A percentile compares a stretch with the other conserved stretches of the same genome.
Evolutionary conservation across 2,797 vertebrate genomes (phyloP).

Genomic region (Ceyx erithaca): DNA sequence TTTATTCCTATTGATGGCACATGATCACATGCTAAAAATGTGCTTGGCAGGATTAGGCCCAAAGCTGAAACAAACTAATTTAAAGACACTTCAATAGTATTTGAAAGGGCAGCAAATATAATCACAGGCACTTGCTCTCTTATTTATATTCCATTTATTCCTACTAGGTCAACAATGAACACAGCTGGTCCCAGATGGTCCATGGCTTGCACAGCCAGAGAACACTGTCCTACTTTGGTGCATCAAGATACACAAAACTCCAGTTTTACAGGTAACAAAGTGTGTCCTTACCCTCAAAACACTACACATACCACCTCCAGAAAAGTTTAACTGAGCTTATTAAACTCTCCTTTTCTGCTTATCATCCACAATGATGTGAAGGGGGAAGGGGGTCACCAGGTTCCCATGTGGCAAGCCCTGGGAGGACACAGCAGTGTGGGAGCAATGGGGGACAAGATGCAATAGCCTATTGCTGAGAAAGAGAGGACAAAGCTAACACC

Average conservation of each 20-base stretch:
- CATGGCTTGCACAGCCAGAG: background rate
- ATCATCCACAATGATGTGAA: background rate
- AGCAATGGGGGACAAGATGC: background rate
- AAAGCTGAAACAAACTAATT: background rate
- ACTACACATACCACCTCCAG: background rate
- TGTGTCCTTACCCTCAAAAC: background rate
- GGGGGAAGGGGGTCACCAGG: no score
- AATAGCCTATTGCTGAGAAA: background rate
- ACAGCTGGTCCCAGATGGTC: constrained; percentile 3
- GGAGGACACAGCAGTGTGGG: no score
- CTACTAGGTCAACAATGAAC: background rate
- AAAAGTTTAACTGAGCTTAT: background rate
- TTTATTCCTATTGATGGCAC: background rate
- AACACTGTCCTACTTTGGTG: background rate
- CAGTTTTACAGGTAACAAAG: background rate
- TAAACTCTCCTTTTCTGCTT: background rate
- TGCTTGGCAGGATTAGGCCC: constrained; percentile 19
- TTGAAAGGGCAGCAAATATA: constrained; percentile 23
- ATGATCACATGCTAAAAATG: constrained; percentile 22
- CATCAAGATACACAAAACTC: background rate
- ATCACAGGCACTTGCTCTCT: background rate
- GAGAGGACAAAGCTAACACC: background rate
- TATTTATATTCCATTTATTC: constrained; percentile 27
- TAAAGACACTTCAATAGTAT: constrained; percentile 20
- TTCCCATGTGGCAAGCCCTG: no score